Evolutionary conservation across 2,113 vertebrate genomes (phyloP).

Genomic region (Callionymus lyra): DNA sequence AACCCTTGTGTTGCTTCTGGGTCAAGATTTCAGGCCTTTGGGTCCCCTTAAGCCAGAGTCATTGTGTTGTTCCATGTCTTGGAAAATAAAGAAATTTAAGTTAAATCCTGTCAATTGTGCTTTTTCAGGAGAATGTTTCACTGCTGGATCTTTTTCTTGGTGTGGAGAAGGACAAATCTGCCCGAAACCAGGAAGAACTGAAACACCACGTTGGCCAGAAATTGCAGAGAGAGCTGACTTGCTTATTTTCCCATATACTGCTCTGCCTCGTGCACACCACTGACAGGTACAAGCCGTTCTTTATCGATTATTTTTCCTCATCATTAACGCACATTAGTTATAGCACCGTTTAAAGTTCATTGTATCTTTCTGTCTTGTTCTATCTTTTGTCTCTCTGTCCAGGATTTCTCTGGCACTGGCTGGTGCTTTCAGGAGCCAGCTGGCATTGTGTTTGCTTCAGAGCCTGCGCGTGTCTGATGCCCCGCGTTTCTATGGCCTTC

Average conservation of each 20-base stretch:
- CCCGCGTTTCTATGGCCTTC: constrained; percentile 89
- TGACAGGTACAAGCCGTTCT: constrained; percentile 71
- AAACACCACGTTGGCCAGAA: constrained; percentile 73
- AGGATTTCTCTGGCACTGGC: constrained; percentile 77
- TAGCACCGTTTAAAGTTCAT: not conserved
- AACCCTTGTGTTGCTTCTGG: too few species aligned
- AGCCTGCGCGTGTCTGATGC: constrained; percentile 83
- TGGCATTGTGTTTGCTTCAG: constrained; percentile 79
- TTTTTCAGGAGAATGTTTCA: constrained; percentile 68
- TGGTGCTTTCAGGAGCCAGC: constrained; percentile 75
- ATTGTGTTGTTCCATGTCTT: too few species aligned
- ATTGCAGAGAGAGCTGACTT: constrained; percentile 80
- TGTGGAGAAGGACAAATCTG: constrained; percentile 56
- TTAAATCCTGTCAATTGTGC: not conserved
- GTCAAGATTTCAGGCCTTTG: too few species aligned
- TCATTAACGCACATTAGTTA: not conserved
- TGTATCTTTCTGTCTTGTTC: not conserved
- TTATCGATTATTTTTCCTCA: not conserved
- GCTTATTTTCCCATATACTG: constrained; percentile 75
- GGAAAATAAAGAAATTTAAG: too few species aligned
- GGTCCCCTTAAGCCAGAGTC: too few species aligned
- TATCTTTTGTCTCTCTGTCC: constrained; percentile 7
- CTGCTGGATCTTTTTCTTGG: constrained; percentile 74
- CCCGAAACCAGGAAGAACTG: constrained; percentile 48
- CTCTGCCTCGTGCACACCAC: constrained; percentile 60